These are phyloP conservation scores for Gortyna flavago DNA, from an alignment of 2,888 invertebrate genomes.

Conservation along the genomic window DNA sequence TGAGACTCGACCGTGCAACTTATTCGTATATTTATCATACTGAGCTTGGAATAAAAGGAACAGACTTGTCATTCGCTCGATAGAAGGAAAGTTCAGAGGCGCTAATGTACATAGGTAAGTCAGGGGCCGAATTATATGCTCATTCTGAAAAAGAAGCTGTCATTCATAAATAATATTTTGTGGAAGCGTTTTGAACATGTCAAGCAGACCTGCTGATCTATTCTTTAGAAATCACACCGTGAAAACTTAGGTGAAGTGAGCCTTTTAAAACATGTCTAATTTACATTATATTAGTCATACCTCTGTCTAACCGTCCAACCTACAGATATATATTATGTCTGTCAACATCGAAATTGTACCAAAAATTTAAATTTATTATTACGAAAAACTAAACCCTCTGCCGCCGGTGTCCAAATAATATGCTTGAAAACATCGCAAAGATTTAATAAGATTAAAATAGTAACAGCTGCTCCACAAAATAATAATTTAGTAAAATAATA, in stretches of 20 bases:
- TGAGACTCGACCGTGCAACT: conserved; percentile 42
- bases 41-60: conserved; percentile 40
- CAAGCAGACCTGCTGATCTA: background rate
- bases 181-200: background rate
- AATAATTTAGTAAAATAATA: conserved; percentile 37
- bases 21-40: conserved; percentile 54
- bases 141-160: background rate
- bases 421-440: conserved; percentile 51
- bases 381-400: conserved; percentile 46
- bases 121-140: background rate
- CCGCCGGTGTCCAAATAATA: conserved; percentile 37
- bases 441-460: conserved; percentile 51
- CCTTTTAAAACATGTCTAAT: background rate
- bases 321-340: background rate
- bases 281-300: background rate
- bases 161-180: background rate
- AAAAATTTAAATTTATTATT: conserved; percentile 5
- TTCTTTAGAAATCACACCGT: background rate
- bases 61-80: conserved; percentile 18
- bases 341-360: background rate
- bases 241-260: background rate
- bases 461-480: conserved; percentile 51
- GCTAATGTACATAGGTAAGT: background rate
- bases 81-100: conserved; percentile 9
- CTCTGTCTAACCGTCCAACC: background rate